Evolutionary conservation across 2,797 vertebrate species (phyloP), one percentile per base, ranked within the genome.

Genomic region (Protosalanx chinensis): DNA sequence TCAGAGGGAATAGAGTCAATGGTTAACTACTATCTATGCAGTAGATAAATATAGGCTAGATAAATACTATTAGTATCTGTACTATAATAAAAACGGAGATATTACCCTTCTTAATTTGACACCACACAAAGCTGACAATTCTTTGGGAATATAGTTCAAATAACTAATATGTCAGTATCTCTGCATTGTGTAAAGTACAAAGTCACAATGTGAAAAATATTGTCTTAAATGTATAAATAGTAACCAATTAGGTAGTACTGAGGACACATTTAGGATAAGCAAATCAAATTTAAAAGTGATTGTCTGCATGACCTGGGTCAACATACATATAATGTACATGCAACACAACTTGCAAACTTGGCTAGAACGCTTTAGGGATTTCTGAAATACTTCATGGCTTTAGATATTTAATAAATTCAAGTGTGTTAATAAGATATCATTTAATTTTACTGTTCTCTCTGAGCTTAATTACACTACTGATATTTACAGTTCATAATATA

Each of bases 41-140:
- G 41, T 32, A 66, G 64, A 66, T 51, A 27, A 23, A 65, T 51
- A 66, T 30, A 56, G 51, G 51, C 27, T 68, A 20, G 51, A 68
- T 68, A 68, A 56, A 68, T 68, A 68, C 49, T 20, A 68, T 68
- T 68, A 68, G 66, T 67, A n/a, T 56, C 51, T 10, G n/a, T 35
- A 57, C 16, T 57, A 68, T 51, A 68, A 33, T 57, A 33, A 18
- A 41, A 61, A 41, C 27, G 10, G 8, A 57, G 30, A 49, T 66
- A 66, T 41, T 27, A 6, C n/a, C n/a, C 51, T 56, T 67, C 49
- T 67, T 30, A 33, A 56, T 18, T 67, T n/a, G 12, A 56, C 20
- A 49, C 62, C n/a, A 53, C 29, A 56, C 41, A 8, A 46, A 46
- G 41, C 46, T 27, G 41, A 27, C 30, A 65, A 41, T 66, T 16